These are phyloP conservation scores for Cerceris ruficornis DNA, from an alignment of 2,888 invertebrate genomes.

Conservation along the genomic window DNA sequence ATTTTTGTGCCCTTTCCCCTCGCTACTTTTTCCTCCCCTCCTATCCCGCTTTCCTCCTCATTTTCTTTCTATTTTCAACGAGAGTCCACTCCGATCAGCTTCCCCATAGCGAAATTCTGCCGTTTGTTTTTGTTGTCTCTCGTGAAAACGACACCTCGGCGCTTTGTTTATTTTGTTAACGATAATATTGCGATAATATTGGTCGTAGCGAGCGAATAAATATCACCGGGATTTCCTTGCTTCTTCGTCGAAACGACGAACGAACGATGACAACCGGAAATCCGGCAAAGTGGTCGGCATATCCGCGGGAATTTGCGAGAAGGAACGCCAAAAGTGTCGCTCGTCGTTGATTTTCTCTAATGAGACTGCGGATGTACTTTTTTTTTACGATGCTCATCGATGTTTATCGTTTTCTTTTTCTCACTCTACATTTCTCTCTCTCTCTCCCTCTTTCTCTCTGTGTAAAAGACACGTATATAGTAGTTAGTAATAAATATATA, in stretches of 20 bases:
- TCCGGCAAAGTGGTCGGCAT: background rate
- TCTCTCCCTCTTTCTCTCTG: background rate
- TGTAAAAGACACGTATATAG: conserved; percentile 54
- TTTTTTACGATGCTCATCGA: background rate
- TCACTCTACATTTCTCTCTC: background rate
- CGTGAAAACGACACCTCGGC: background rate
- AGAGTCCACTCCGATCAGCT: background rate
- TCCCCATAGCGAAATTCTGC: background rate
- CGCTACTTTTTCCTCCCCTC: background rate
- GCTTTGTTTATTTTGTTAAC: conserved; percentile 24
- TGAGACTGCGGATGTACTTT: background rate
- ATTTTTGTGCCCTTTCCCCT: background rate
- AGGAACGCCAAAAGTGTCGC: conserved; percentile 19
- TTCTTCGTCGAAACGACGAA: conserved; percentile 27
- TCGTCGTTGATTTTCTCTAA: background rate
- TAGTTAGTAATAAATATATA: conserved; percentile 65
- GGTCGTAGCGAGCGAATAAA: conserved; percentile 38
- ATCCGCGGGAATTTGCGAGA: background rate
- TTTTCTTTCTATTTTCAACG: background rate
- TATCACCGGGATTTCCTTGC: conserved; percentile 10
- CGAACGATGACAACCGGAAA: background rate
- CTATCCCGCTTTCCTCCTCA: background rate
- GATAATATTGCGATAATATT: conserved; percentile 43
- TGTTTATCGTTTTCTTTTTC: background rate
- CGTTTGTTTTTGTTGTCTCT: background rate